phyloP scores from a whole-genome alignment of 2,113 vertebrate species.

The Psilopsiagon aymara region DNA sequence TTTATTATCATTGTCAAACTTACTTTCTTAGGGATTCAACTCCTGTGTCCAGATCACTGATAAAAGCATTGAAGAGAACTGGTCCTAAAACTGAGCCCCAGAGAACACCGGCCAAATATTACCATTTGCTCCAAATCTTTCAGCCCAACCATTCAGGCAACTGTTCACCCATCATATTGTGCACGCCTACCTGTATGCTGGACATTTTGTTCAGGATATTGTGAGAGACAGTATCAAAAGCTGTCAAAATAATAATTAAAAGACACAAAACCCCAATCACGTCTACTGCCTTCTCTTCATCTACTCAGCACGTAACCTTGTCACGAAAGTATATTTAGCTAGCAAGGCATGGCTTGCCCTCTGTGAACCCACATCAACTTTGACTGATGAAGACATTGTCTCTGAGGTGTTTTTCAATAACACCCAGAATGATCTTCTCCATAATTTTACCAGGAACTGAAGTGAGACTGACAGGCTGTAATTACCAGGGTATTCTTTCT shows the following conservation, averaged over 20 bases:
- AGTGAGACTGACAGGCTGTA: neutral
- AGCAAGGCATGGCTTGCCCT: neutral
- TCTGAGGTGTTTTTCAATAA: neutral
- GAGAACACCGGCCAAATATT: neutral
- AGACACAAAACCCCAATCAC: neutral
- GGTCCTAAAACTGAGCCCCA: neutral
- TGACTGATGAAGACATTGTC: neutral
- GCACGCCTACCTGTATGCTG: neutral
- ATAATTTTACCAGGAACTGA: neutral
- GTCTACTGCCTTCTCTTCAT: neutral
- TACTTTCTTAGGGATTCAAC: neutral
- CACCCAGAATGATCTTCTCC: neutral
- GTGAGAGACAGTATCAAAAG: neutral
- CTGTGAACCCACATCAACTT: neutral
- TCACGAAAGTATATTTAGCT: neutral
- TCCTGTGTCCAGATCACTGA: neutral
- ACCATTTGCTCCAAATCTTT: neutral
- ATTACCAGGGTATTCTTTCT: neutral
- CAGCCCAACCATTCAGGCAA: neutral
- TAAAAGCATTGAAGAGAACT: neutral
- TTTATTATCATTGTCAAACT: neutral
- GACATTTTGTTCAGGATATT: neutral
- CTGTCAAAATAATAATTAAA: neutral
- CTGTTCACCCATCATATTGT: neutral
- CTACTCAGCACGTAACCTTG: neutral